These are phyloP conservation scores for Dicycla oo DNA, from an alignment of 2,888 invertebrate genomes.

Conservation along the genomic window DNA sequence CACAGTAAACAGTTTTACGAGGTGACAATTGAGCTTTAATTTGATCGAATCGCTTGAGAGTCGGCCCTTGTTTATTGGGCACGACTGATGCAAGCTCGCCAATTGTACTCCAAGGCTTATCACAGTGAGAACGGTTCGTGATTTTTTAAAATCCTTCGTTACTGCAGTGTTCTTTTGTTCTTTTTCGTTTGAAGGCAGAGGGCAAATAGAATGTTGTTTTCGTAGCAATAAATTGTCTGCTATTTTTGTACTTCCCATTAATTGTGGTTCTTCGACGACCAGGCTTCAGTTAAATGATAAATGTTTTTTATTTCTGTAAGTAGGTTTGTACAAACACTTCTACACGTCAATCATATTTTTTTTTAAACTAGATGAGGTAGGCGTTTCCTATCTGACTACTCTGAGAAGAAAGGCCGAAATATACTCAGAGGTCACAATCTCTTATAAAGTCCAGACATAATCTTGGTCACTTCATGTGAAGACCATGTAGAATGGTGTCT, in stretches of 20 bases:
- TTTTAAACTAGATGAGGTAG: no score
- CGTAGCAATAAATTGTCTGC: constrained; percentile 13
- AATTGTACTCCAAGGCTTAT: constrained; percentile 54
- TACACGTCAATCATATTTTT: no score
- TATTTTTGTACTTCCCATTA: constrained; percentile 26
- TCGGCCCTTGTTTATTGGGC: constrained; percentile 52
- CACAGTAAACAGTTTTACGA: constrained; percentile 45
- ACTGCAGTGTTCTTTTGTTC: constrained; percentile 13
- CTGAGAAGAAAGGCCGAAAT: no score
- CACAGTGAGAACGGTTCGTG: constrained; percentile 26
- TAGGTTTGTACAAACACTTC: no score
- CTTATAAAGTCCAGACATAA: no score
- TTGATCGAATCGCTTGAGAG: constrained; percentile 61
- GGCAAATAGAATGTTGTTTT: constrained; percentile 9
- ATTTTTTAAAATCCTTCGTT: constrained; percentile 50
- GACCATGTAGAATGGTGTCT: no score
- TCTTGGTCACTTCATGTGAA: no score
- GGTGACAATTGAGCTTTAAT: constrained; percentile 63
- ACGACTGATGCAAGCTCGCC: constrained; percentile 44
- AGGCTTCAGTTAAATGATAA: no score
- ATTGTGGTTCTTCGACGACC: not conserved
- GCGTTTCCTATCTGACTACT: no score
- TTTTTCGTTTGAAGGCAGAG: constrained; percentile 6
- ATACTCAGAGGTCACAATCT: no score
- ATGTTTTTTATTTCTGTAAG: no score